Base-by-base conservation (phyloP, 2,888 invertebrate genomes). In the Agelastica alni region DNA sequence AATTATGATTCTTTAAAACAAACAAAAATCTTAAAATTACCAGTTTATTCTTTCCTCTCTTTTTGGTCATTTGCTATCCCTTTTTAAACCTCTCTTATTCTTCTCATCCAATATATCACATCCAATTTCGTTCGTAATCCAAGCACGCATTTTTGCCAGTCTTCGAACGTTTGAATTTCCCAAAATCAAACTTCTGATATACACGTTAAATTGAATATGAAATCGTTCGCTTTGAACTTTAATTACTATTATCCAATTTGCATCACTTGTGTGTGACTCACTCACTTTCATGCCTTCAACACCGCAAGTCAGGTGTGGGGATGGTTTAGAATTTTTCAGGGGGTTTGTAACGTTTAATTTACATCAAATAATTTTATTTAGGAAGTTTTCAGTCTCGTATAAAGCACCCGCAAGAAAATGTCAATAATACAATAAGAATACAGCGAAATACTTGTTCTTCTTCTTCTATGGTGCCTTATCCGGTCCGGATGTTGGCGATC, bases 171-270 rank as follows among this genome's bases (percentile, higher is more conserved):
- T 45, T 26, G 10, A 14, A 34, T 36, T 20, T 22, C 18, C n/a
- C 13, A 36, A 48, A 30, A 41, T 42, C 42, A 36, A 55, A 46
- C 46, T 49, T 45, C 39, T 28, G 22, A 36, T 47, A 32, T 34
- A 41, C 42, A 36, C 26, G 36, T 46, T 52, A 30, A 51, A 51
- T 51, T 42, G 31, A 55, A 51, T 51, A 55, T 42, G 46, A 16
- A 51, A 51, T 55, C 46, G 42, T 30, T 51, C 42, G 45, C 46
- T 42, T 51, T 42, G 30, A 51, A 46, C 42, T 46, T 28, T 51
- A 55, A 55, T 55, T 51, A 36, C 28, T 46, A 51, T 55, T 36
- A 51, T 39, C 46, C 48, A 51, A 55, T 55, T 55, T 51, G 20
- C 51, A 54, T 46, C 34, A 43, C 46, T 45, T 42, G 41, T 41